phyloP scores from a whole-genome alignment of 2,113 vertebrate species.

The Corapipo altera region DNA sequence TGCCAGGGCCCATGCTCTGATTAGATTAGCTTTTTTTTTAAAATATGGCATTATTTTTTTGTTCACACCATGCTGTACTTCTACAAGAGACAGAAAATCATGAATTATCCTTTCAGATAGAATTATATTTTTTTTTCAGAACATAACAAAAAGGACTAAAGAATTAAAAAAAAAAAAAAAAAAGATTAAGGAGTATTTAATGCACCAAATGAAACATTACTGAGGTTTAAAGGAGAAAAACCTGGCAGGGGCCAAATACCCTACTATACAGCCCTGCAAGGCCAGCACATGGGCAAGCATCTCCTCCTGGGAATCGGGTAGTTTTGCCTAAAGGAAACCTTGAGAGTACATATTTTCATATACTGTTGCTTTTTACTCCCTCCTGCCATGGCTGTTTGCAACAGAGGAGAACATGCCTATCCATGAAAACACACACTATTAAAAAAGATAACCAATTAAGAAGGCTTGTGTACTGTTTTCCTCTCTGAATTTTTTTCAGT shows the following conservation, averaged over 20 bases:
- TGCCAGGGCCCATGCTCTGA: too few species aligned
- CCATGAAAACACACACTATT: not conserved
- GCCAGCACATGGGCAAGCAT: rapidly evolving
- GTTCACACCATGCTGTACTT: not conserved
- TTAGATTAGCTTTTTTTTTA: not conserved
- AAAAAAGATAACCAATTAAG: not conserved
- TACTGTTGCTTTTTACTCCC: not conserved
- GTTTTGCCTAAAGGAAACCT: not conserved
- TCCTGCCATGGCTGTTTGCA: not conserved
- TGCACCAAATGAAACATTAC: not conserved
- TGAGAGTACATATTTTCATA: not conserved
- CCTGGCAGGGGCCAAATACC: not conserved
- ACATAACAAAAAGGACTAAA: not conserved
- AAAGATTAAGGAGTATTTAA: not conserved
- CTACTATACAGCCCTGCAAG: not conserved
- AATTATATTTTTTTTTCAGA: not conserved
- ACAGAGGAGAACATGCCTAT: not conserved
- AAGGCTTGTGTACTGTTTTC: not conserved
- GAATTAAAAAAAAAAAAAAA: not conserved
- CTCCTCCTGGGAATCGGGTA: not conserved
- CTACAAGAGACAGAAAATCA: rapidly evolving
- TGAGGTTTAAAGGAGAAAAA: not conserved
- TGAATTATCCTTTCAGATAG: not conserved
- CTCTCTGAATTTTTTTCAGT: not conserved
- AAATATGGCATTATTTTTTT: not conserved